These are phyloP conservation scores for Sapayoa aenigma DNA, from an alignment of 2,113 vertebrate species.

Conservation along the genomic window DNA sequence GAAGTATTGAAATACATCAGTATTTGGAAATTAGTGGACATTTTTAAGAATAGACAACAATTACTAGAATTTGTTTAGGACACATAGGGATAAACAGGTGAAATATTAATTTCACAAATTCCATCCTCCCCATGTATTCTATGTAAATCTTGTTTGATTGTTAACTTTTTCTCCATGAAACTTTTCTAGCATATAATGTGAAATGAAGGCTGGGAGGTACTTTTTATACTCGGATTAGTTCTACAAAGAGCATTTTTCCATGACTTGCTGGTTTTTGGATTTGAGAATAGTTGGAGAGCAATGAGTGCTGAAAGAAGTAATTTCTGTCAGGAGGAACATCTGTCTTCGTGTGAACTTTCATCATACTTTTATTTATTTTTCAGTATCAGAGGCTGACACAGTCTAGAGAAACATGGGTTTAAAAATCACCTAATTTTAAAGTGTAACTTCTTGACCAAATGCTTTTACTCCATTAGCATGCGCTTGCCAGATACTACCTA, in stretches of 20 bases:
- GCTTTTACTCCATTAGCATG: not conserved
- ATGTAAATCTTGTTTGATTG: not conserved
- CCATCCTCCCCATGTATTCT: not conserved
- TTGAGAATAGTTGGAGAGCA: not conserved
- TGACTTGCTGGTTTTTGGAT: not conserved
- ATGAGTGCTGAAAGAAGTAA: not conserved
- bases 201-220: not conserved
- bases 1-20: not conserved
- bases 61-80: not conserved
- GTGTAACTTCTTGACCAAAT: not conserved
- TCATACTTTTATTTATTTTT: not conserved
- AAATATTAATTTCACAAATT: not conserved
- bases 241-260: not conserved
- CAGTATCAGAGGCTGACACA: not conserved
- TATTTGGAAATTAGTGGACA: not conserved
- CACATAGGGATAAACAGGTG: not conserved
- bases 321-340: not conserved
- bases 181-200: not conserved
- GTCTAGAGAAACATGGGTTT: not conserved
- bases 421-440: slow-evolving; percentile 12
- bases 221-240: not conserved
- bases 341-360: not conserved
- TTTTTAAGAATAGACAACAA: not conserved
- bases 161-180: not conserved
- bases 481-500: not conserved